Percentiles rank a stretch among this genome's conserved stretches.
These are phyloP conservation scores for Gila orcuttii DNA, from an alignment of 2,113 vertebrate genomes.

Conservation along the genomic window DNA sequence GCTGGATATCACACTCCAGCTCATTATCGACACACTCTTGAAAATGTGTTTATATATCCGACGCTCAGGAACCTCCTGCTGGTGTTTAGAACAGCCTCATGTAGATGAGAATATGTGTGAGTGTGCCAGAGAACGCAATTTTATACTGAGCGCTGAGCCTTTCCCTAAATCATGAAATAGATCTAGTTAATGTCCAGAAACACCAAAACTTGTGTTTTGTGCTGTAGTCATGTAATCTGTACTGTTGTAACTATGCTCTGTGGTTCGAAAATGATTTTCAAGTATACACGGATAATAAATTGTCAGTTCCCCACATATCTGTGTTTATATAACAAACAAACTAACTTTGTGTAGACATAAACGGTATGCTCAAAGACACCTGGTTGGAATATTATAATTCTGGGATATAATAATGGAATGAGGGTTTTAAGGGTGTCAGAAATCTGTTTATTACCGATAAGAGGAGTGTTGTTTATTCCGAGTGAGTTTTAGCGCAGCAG, in stretches of 20 bases:
- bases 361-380: slow-evolving; percentile 48
- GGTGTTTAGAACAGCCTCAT: slow-evolving; percentile 36
- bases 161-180: not conserved
- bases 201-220: not conserved
- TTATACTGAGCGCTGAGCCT: not conserved
- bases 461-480: slow-evolving; percentile 76
- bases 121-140: slow-evolving; percentile 19
- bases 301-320: slow-evolving; percentile 51
- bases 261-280: slow-evolving; percentile 19
- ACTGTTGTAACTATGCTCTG: not conserved
- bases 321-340: slow-evolving; percentile 52
- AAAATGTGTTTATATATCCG: slow-evolving; percentile 42
- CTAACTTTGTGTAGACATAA: slow-evolving; percentile 49
- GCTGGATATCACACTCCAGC: slow-evolving; percentile 60
- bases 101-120: slow-evolving; percentile 25
- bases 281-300: slow-evolving; percentile 48
- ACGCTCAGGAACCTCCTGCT: slow-evolving; percentile 29
- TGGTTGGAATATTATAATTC: slow-evolving; percentile 52
- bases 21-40: slow-evolving; percentile 62
- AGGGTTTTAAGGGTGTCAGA: slow-evolving; percentile 77
- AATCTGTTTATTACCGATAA: slow-evolving; percentile 83
- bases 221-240: slow-evolving; percentile 5
- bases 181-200: slow-evolving; percentile 3
- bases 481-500: slow-evolving; percentile 70
- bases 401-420: slow-evolving; percentile 74